phyloP scores from a whole-genome alignment of 2,888 invertebrate species.

The Chalcis sispes region DNA sequence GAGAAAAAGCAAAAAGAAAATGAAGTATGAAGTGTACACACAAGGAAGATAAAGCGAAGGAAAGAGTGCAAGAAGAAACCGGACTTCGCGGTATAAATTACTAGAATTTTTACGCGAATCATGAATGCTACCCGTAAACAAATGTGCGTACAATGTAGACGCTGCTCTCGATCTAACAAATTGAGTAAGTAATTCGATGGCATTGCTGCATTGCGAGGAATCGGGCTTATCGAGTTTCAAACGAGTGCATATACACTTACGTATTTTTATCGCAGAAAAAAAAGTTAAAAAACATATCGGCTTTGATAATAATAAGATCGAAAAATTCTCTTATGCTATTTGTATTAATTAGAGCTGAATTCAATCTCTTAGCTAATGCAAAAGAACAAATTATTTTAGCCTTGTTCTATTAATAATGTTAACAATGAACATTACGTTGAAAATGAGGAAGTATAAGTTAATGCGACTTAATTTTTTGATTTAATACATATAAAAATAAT shows the following conservation, averaged over 20 bases:
- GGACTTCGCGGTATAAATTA: slow-evolving; percentile 50
- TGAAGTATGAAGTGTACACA: slow-evolving; percentile 4
- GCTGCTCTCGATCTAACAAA: slow-evolving; percentile 41
- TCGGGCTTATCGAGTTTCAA: not conserved
- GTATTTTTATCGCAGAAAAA: too few species aligned
- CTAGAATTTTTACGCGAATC: slow-evolving; percentile 29
- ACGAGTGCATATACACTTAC: not conserved
- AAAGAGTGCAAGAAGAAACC: slow-evolving; percentile 26
- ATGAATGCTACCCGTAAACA: not conserved
- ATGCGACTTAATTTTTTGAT: too few species aligned
- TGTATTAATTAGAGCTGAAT: too few species aligned
- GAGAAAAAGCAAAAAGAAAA: not conserved
- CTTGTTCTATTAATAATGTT: too few species aligned
- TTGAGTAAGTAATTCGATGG: slow-evolving; percentile 6
- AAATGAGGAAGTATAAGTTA: too few species aligned
- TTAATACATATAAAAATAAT: too few species aligned
- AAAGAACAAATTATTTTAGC: too few species aligned
- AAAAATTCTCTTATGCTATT: too few species aligned
- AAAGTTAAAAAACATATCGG: too few species aligned
- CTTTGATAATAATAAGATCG: too few species aligned
- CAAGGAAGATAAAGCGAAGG: not conserved
- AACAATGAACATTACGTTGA: too few species aligned
- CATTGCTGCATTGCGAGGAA: not conserved
- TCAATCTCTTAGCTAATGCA: too few species aligned
- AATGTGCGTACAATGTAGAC: slow-evolving; percentile 20